These are phyloP conservation scores for Chouioia cunea DNA, from an alignment of 2,888 invertebrate species.

Conservation along the genomic window DNA sequence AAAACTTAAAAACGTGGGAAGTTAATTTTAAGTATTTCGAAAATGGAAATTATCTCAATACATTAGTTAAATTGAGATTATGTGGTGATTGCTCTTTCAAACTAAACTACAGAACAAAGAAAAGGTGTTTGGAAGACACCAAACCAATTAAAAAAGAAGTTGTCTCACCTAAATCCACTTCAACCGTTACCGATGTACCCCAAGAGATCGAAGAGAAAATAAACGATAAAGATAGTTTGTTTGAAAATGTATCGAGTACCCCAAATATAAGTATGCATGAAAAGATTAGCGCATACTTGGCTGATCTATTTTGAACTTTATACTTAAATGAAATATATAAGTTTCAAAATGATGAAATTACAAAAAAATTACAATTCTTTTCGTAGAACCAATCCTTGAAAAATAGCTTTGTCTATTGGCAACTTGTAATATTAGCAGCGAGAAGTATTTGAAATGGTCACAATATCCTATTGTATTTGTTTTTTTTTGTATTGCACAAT, in stretches of 20 bases:
- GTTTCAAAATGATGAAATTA: background rate
- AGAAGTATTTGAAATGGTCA: background rate
- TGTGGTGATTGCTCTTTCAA: constrained; percentile 35
- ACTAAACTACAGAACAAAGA: constrained; percentile 24
- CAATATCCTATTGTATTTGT: background rate
- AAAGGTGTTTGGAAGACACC: constrained; percentile 1
- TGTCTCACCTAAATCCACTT: background rate
- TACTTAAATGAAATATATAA: background rate
- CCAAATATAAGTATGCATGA: constrained; percentile 2
- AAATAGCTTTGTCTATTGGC: too few relatives aligned
- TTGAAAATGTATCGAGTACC: background rate
- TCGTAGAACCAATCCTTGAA: background rate
- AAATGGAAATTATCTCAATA: constrained; percentile 25
- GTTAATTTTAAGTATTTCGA: constrained; percentile 41
- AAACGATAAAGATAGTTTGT: constrained; percentile 7
- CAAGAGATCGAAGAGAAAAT: background rate
- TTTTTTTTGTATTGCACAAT: background rate
- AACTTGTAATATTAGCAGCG: too few relatives aligned
- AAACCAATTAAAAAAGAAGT: background rate
- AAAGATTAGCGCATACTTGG: constrained; percentile 20
- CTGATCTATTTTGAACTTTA: constrained; percentile 22
- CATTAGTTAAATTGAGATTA: constrained; percentile 39
- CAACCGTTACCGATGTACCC: background rate
- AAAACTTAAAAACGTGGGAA: constrained; percentile 39
- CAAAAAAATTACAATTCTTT: background rate